phyloP scores from a whole-genome alignment of 2,113 vertebrate species.

The Grammomys dolichurus region DNA sequence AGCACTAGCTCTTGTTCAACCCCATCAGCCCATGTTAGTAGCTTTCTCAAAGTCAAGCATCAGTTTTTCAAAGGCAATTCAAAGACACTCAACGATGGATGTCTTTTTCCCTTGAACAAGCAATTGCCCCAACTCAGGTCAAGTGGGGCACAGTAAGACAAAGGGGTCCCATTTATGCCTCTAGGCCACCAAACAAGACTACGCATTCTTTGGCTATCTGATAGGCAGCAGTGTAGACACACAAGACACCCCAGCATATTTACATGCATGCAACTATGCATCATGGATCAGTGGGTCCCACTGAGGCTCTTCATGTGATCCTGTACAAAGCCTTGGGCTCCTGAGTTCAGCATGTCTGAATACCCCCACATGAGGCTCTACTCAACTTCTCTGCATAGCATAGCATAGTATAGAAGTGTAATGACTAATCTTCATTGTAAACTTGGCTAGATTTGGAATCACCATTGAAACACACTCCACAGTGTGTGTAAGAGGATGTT shows the following conservation, averaged over 20 bases:
- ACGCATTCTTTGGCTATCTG: background rate
- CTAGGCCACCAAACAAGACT: background rate
- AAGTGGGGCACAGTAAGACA: background rate
- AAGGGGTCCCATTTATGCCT: background rate
- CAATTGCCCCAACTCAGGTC: background rate
- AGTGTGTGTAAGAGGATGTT: background rate
- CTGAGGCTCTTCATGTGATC: background rate
- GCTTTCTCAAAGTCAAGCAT: background rate
- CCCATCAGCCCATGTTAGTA: background rate
- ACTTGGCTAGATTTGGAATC: background rate
- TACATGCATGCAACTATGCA: background rate
- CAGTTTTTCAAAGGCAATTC: background rate
- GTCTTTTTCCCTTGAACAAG: background rate
- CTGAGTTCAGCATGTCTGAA: background rate
- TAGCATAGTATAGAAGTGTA: too few relatives aligned
- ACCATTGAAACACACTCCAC: background rate
- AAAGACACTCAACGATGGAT: background rate
- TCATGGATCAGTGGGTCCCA: background rate
- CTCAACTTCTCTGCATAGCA: background rate
- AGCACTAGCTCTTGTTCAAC: background rate
- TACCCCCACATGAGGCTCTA: background rate
- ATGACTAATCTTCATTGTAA: background rate
- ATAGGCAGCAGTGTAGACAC: background rate
- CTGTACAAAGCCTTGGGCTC: background rate
- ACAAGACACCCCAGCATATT: background rate